Percentiles rank a stretch among this genome's conserved stretches.
Conservation (phyloP, 2,888 invertebrate species). For the Heteromurus nitidus region DNA sequence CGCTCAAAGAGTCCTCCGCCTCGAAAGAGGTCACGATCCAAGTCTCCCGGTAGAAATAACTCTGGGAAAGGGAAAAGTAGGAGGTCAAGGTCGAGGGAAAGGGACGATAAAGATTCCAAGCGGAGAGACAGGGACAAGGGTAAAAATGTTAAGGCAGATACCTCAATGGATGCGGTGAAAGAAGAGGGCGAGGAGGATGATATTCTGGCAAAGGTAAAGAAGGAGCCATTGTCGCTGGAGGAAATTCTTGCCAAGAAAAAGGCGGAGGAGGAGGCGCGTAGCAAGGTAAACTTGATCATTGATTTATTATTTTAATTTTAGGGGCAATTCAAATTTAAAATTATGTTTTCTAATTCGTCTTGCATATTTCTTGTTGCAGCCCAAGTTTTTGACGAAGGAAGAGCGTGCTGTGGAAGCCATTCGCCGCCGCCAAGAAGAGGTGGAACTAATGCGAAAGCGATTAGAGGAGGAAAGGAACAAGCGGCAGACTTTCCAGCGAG, state of each 20-base stretch:
- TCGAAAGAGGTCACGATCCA: constrained; percentile 55
- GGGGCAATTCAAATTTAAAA: not conserved
- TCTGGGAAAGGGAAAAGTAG: constrained; percentile 13
- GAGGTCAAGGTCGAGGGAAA: constrained; percentile 60
- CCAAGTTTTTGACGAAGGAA: constrained; percentile 97
- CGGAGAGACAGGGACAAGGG: constrained; percentile 22
- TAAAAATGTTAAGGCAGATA: not conserved
- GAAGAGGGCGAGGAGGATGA: constrained; percentile 61
- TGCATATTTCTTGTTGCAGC: constrained; percentile 77
- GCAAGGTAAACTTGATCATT: constrained; percentile 80
- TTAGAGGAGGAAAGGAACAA: constrained; percentile 83
- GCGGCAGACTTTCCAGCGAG: constrained; percentile 78
- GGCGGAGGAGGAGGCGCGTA: constrained; percentile 93
- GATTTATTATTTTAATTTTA: constrained; percentile 16
- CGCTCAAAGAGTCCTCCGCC: constrained; percentile 33
- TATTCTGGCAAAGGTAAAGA: constrained; percentile 76
- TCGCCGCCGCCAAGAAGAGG: constrained; percentile 90
- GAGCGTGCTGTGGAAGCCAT: constrained; percentile 93
- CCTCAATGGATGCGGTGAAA: constrained; percentile 1
- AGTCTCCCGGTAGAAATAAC: constrained; percentile 45
- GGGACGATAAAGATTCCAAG: constrained; percentile 23
- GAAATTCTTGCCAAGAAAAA: constrained; percentile 97
- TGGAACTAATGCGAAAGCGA: constrained; percentile 85
- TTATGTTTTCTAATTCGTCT: not conserved
- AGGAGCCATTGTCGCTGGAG: constrained; percentile 95